phyloP scores from a whole-genome alignment of 2,113 vertebrate species.

The Pristiophorus japonicus region DNA sequence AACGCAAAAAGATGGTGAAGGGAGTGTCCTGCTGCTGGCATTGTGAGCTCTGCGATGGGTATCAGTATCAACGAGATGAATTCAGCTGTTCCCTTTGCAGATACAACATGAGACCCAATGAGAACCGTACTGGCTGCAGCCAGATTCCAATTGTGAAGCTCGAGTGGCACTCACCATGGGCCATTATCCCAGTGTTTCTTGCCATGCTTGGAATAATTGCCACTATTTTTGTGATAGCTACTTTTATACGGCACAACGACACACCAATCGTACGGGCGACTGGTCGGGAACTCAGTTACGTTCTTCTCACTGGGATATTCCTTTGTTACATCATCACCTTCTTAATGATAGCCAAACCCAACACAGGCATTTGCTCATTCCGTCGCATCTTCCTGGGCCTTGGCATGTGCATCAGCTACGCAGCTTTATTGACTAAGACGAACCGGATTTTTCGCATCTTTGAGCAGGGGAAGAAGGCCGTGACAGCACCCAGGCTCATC shows the following conservation, averaged over 20 bases:
- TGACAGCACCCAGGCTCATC: slow-evolving; percentile 83
- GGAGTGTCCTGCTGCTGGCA: slow-evolving; percentile 91
- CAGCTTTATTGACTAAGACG: slow-evolving; percentile 87
- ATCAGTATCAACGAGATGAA: slow-evolving; percentile 84
- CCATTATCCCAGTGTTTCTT: slow-evolving; percentile 82
- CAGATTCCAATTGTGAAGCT: slow-evolving; percentile 83
- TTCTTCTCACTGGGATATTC: slow-evolving; percentile 85
- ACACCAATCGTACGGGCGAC: slow-evolving; percentile 89
- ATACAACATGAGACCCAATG: slow-evolving; percentile 77
- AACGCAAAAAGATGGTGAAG: slow-evolving; percentile 88
- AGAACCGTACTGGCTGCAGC: slow-evolving; percentile 80
- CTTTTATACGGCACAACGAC: slow-evolving; percentile 85
- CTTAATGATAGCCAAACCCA: slow-evolving; percentile 89
- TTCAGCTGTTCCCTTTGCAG: slow-evolving; percentile 80
- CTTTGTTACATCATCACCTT: slow-evolving; percentile 95
- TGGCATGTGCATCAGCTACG: slow-evolving; percentile 95
- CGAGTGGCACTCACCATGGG: slow-evolving; percentile 94
- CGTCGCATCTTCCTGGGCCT: slow-evolving; percentile 82
- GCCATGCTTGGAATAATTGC: slow-evolving; percentile 89
- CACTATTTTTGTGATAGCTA: slow-evolving; percentile 86
- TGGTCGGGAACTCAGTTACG: slow-evolving; percentile 86
- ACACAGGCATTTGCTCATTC: slow-evolving; percentile 83
- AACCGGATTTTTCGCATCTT: slow-evolving; percentile 96
- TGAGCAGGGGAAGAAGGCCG: slow-evolving; percentile 89
- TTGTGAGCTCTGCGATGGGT: slow-evolving; percentile 84